Evolutionary conservation across 2,888 invertebrate genomes (phyloP), one percentile per base, ranked within the genome.

Genomic region (Coelogynopora nodosa): DNA sequence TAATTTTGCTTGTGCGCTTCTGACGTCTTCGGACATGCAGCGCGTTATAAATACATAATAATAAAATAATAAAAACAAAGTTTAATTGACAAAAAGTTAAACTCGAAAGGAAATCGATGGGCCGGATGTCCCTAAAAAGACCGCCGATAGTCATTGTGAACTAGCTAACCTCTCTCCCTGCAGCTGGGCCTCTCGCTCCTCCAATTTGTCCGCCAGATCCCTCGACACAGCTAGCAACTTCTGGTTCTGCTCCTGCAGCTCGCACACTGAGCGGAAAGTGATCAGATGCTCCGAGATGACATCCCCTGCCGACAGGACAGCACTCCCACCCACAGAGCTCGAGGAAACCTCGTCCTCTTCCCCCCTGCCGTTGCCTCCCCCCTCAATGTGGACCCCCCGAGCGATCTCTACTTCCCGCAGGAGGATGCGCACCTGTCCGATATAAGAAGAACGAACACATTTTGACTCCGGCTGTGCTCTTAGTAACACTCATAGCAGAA

Each of bases 231-330:
- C 94, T 49, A 97, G 91, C 18, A 98, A 92, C 90, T 95, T 95
- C 90, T 95, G 95, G 93, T 98, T 98, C 90, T 95, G 96, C 81
- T 94, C 93, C 91, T 98, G 97, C 84, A 98, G 91, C 90, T 97
- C 97, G 89, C 95, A 94, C 88, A 98, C 95, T 90, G 95, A 95
- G n/a, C 74, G 30, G 80, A 88, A 88, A 0, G 84, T 84, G n/a
- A 88, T 27, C 49, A 86, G 31, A 29, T 80, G 74, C 26, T 49
- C 67, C 2, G 85, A 67, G 84, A 84, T 84, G 30, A 84, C 27
- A 29, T 84, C 84, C 1, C n/a, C 67, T 1, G 84, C 31, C 26
- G 67, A 23, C 27, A 83, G 5, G 5, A 26, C 81, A n/a, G n/a
- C n/a, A n/a, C n/a, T n/a, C n/a, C n/a, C n/a, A n/a, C n/a, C n/a